A percentile compares a stretch with the other conserved stretches of the same genome.
Conservation (phyloP, 2,113 vertebrate genomes). For the Lepidothrix coronata region DNA sequence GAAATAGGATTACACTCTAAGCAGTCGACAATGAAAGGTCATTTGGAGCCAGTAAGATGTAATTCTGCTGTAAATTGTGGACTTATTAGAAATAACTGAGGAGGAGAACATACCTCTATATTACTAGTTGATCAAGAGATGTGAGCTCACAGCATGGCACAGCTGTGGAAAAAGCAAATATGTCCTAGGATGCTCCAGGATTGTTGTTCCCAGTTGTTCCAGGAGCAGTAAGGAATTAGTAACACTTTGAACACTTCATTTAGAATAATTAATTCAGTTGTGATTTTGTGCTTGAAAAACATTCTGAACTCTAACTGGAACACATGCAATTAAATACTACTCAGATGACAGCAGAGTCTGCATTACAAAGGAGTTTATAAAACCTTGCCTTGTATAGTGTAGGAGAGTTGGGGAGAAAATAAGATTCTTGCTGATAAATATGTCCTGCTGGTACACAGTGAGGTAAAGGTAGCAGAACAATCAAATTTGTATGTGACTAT, state of each 20-base stretch:
- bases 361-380: background rate
- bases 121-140: background rate
- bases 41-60: constrained; percentile 19
- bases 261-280: background rate
- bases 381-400: background rate
- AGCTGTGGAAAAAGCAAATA: background rate
- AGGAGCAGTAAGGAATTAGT: background rate
- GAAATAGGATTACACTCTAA: constrained; percentile 2
- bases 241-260: background rate
- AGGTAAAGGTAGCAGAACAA: background rate
- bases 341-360: background rate
- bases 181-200: background rate
- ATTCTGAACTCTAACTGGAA: background rate
- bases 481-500: background rate
- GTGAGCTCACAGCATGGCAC: background rate
- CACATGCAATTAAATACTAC: background rate
- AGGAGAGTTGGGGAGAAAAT: background rate
- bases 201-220: background rate
- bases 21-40: background rate
- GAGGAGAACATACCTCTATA: background rate
- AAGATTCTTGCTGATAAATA: constrained; percentile 1
- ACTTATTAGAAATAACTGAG: background rate
- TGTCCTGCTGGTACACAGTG: background rate
- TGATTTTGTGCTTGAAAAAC: background rate
- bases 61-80: constrained; percentile 2